These are phyloP conservation scores for Kryphioiulus occultus DNA, from an alignment of 2,888 invertebrate species.

Conservation along the genomic window DNA sequence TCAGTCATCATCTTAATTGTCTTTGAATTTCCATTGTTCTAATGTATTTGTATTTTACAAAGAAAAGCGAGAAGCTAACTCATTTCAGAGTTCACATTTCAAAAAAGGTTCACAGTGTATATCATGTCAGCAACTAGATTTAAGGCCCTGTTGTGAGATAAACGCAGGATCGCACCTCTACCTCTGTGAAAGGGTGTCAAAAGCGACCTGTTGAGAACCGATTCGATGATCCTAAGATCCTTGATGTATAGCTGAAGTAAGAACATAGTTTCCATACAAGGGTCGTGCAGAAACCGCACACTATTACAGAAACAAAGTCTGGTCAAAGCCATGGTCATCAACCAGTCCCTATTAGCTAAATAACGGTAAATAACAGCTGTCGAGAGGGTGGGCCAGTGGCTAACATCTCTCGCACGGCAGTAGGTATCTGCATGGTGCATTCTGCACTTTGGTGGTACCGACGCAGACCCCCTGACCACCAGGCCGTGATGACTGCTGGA, in stretches of 20 bases:
- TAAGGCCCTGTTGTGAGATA: not conserved
- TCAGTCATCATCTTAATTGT: too few species aligned
- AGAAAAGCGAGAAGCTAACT: not conserved
- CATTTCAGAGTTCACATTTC: not conserved
- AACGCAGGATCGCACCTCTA: too few species aligned
- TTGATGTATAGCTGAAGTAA: not conserved
- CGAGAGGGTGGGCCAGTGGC: constrained; percentile 28
- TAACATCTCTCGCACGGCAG: not conserved
- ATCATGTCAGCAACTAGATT: not conserved
- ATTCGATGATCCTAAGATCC: not conserved
- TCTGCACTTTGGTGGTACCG: not conserved
- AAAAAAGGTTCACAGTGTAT: too few species aligned
- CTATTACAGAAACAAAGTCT: not conserved
- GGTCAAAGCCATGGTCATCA: constrained; percentile 18
- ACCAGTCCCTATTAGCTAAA: constrained; percentile 10
- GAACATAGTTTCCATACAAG: not conserved
- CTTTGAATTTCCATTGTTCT: too few species aligned
- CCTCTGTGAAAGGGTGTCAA: too few species aligned
- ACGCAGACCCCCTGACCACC: not conserved
- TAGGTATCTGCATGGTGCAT: constrained; percentile 24
- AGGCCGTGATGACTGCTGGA: not conserved
- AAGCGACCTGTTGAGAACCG: too few species aligned
- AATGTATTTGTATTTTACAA: too few species aligned
- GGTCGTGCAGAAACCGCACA: constrained; percentile 1
- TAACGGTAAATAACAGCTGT: not conserved